These are phyloP conservation scores for Dissostichus mawsoni DNA, from an alignment of 2,113 vertebrate genomes.

Conservation along the genomic window DNA sequence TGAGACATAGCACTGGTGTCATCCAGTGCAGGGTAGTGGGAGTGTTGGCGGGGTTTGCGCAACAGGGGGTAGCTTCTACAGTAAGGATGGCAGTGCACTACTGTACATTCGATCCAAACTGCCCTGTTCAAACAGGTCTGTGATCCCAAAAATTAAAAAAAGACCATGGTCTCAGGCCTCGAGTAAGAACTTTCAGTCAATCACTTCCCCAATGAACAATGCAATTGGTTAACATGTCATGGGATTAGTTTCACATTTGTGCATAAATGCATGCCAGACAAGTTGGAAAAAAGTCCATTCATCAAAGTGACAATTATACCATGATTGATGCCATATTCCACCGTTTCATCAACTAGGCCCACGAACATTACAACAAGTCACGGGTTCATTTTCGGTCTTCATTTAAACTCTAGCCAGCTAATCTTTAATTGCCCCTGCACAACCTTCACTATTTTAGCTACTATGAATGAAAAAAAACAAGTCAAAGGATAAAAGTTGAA, in stretches of 20 bases:
- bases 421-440: too few relatives aligned
- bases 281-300: not conserved
- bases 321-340: too few relatives aligned
- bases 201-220: not conserved
- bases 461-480: too few relatives aligned
- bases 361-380: too few relatives aligned
- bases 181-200: not conserved
- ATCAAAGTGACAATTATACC: too few relatives aligned
- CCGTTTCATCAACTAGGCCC: too few relatives aligned
- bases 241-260: not conserved
- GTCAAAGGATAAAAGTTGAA: too few relatives aligned
- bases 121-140: not conserved
- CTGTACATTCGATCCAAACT: not conserved
- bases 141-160: not conserved
- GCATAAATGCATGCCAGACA: not conserved
- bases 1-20: not conserved
- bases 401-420: too few relatives aligned
- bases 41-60: not conserved
- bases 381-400: too few relatives aligned
- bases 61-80: not conserved
- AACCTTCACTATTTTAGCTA: too few relatives aligned
- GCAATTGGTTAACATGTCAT: slow-evolving; percentile 1
- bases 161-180: not conserved
- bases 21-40: not conserved
- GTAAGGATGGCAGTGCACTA: not conserved